These are phyloP conservation scores for Cabera pusaria DNA, from an alignment of 2,888 invertebrate species.

Conservation along the genomic window DNA sequence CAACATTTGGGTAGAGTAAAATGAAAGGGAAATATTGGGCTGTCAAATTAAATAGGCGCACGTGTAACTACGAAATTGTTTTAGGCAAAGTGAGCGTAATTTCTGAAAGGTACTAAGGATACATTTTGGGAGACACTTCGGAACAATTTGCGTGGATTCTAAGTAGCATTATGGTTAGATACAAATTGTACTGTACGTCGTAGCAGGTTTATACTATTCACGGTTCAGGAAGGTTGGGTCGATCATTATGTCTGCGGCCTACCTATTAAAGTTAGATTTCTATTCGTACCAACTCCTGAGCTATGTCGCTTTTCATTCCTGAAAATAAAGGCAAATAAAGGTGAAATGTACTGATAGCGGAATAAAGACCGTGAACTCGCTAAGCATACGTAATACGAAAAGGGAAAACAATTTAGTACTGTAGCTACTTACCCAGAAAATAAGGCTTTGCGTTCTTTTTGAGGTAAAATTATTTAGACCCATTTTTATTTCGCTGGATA, in stretches of 20 bases:
- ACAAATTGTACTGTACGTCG: no score
- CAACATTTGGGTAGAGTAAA: conserved; percentile 27
- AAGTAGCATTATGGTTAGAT: no score
- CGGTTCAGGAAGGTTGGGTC: no score
- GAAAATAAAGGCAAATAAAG: no score
- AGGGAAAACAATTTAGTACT: conserved; percentile 12
- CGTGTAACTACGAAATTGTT: conserved; percentile 19
- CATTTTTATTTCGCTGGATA: neutral
- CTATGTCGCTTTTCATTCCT: no score
- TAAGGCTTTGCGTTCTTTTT: conserved; percentile 4
- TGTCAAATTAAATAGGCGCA: conserved; percentile 24
- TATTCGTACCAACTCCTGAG: no score
- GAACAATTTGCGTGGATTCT: no score
- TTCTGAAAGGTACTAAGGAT: neutral
- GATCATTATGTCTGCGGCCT: no score
- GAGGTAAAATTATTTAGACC: conserved; percentile 12
- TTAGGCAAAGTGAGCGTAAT: conserved; percentile 7
- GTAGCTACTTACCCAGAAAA: conserved; percentile 6
- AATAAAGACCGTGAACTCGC: conserved; percentile 12
- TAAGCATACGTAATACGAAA: conserved; percentile 17
- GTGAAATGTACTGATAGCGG: conserved; percentile 8
- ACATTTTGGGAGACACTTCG: no score
- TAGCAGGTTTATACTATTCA: no score
- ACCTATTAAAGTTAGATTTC: no score
- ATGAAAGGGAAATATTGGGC: conserved; percentile 26